Base-by-base conservation (phyloP, 2,113 vertebrate species). In the Cyprinodon brontotheroides region DNA sequence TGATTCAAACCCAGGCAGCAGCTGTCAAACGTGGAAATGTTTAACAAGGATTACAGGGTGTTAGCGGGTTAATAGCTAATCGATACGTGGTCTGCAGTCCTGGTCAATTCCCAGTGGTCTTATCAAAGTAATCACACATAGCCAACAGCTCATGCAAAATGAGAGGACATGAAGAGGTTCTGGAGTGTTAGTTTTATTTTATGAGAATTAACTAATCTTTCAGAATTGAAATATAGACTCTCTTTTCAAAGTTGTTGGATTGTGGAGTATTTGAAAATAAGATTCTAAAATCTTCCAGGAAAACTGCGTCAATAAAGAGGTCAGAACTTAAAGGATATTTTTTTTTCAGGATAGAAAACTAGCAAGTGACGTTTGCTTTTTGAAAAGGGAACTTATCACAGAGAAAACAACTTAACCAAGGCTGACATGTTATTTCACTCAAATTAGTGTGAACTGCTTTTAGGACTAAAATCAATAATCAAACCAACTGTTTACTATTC, bases 11-110 rank as follows among this genome's bases (percentile, higher is more conserved):
- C 74, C 87, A 86, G 59, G 82, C 77, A 73, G 87, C 90, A 82
- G 69, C 80, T 76, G 80, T 90, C 93, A 45, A 94, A 89, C 94
- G 90, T 91, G 92, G 86, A 91, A 93, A 91, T 93, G 90, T 92
- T 95, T 95, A 93, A 77, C 92, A 95, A 92, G 92, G 95, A 96
- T 96, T 94, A 89, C 93, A 94, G 92, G 91, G 89, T 95, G 94
- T 93, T 81, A 79, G 94, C 93, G 94, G 83, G 85, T 88, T 94
- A 95, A 94, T 79, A 93, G 92, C 77, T 95, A 95, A 95, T 97
- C 96, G 95, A 96, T 96, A 96, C 91, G 82, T 68, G 89, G 84
- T 80, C 85, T 74, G 71, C 37, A 60, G 64, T 59, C 39, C 38
- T 2, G 29, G 62, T 76, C 45, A 90, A 84, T 87, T 91, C 90